Conservation (phyloP, 1,140 invertebrate species). For the Ptiloglossa arizonensis region DNA sequence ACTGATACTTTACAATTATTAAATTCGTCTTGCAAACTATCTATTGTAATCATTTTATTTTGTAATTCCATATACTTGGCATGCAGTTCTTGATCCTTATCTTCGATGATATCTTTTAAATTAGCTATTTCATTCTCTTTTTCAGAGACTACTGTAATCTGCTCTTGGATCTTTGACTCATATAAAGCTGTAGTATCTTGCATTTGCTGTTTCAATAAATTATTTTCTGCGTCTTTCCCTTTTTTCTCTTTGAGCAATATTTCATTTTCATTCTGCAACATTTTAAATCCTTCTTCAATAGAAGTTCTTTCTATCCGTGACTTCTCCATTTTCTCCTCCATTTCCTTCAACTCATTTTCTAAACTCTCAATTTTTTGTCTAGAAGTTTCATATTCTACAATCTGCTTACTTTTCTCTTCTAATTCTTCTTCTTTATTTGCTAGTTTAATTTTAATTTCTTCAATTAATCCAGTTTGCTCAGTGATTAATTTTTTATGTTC, state of each 20-base stretch:
- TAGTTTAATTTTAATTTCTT: slow-evolving; percentile 73
- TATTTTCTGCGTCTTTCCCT: slow-evolving; percentile 56
- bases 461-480: slow-evolving; percentile 78
- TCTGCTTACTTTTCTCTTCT: slow-evolving; percentile 56
- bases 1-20: slow-evolving; percentile 53
- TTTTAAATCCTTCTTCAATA: slow-evolving; percentile 64
- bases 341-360: slow-evolving; percentile 70
- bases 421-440: slow-evolving; percentile 70
- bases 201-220: slow-evolving; percentile 75
- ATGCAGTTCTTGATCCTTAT: slow-evolving; percentile 83
- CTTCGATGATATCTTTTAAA: slow-evolving; percentile 56
- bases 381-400: slow-evolving; percentile 52
- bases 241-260: slow-evolving; percentile 56
- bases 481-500: slow-evolving; percentile 79
- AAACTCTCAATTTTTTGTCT: slow-evolving; percentile 60
- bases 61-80: slow-evolving; percentile 69
- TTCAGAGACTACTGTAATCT: slow-evolving; percentile 2
- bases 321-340: slow-evolving; percentile 70
- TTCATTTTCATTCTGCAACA: slow-evolving; percentile 56
- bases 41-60: slow-evolving; percentile 65
- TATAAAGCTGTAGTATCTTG: slow-evolving; percentile 67
- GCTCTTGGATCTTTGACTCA: slow-evolving; percentile 59
- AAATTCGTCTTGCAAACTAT: slow-evolving; percentile 69
- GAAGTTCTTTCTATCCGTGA: slow-evolving; percentile 65
- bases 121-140: slow-evolving; percentile 66